Percentiles rank a stretch among this genome's conserved stretches.
phyloP scores from a whole-genome alignment of 2,888 invertebrate genomes.

The Chesias legatella region DNA sequence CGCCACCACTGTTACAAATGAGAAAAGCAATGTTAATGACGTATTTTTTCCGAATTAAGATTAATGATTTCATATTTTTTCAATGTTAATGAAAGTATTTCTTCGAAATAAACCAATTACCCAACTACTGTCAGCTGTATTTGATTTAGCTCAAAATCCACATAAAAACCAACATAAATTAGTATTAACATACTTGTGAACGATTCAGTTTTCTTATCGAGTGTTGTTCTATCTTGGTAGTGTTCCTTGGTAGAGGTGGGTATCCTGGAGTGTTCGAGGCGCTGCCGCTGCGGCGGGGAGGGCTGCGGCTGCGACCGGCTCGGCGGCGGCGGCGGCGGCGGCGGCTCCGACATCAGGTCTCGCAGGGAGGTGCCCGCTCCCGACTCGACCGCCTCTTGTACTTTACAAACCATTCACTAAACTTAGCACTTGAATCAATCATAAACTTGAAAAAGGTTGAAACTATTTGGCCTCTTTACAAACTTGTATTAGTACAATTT shows the following conservation, averaged over 20 bases:
- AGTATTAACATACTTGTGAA: conserved; percentile 52
- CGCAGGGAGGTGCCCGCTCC: conserved; percentile 49
- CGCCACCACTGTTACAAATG: conserved; percentile 38
- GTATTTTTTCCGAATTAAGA: no score
- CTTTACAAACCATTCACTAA: conserved; percentile 15
- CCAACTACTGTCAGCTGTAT: no score
- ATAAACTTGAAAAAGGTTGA: no score
- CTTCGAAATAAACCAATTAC: no score
- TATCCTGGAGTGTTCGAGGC: conserved; percentile 58
- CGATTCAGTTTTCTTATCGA: conserved; percentile 52
- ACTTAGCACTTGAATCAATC: no score
- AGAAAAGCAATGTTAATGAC: no score
- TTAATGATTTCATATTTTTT: no score
- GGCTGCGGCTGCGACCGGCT: conserved; percentile 50
- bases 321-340: conserved; percentile 30
- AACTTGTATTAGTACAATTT: no score
- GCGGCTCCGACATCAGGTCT: conserved; percentile 46
- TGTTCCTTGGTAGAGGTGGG: conserved; percentile 61
- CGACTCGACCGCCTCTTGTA: conserved; percentile 37
- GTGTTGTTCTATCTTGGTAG: conserved; percentile 29
- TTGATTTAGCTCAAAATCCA: no score
- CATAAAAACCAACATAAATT: no score
- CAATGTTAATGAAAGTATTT: no score
- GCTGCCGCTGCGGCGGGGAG: conserved; percentile 60
- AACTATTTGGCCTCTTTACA: no score